Conservation (phyloP, 2,113 vertebrate species). For the Gopherus flavomarginatus region DNA sequence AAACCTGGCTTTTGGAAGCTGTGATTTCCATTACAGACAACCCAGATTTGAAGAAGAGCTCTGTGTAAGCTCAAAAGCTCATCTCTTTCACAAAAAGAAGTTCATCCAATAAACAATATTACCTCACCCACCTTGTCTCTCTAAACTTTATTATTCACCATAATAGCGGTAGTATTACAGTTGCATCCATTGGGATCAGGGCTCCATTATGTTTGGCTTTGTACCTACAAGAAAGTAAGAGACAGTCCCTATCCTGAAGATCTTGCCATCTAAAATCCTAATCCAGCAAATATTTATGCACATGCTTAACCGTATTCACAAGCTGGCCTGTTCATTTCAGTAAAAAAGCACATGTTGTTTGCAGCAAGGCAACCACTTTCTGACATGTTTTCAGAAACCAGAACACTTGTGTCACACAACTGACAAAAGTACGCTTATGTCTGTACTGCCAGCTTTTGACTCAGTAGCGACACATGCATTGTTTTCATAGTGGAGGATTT, state of each 20-base stretch:
- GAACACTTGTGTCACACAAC: background rate
- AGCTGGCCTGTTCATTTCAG: background rate
- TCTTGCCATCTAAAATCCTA: background rate
- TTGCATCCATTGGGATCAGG: background rate
- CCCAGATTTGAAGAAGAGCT: background rate
- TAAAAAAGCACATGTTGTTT: background rate
- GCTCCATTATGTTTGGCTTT: rapidly evolving
- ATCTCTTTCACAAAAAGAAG: background rate
- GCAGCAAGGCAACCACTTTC: background rate
- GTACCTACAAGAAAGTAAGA: background rate
- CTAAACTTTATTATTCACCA: too few relatives aligned
- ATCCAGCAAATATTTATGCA: background rate
- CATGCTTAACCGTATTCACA: background rate
- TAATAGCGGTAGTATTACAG: too few relatives aligned
- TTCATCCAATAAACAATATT: background rate
- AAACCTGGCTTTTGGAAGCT: background rate
- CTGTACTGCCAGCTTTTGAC: background rate
- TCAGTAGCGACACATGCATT: background rate
- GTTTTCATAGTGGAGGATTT: background rate
- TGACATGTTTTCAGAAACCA: background rate
- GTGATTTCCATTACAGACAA: background rate
- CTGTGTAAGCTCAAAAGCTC: background rate
- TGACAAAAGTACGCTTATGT: background rate
- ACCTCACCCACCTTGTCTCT: background rate
- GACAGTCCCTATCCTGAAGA: background rate